These are phyloP conservation scores for Melanotaenia trifasciata DNA, from an alignment of 2,797 vertebrate genomes.

Conservation along the genomic window DNA sequence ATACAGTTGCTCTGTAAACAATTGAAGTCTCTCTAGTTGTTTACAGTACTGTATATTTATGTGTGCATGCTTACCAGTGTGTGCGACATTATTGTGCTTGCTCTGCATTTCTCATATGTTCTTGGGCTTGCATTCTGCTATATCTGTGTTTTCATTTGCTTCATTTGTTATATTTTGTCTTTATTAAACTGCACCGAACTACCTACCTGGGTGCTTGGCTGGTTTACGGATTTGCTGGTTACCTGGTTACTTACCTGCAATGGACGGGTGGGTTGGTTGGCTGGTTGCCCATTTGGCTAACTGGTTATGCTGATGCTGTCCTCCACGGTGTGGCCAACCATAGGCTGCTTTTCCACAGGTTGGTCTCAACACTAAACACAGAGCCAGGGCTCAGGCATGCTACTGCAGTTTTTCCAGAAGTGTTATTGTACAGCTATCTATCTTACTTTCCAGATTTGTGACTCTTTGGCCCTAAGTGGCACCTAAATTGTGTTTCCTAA, in stretches of 20 bases:
- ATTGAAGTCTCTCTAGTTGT: slow-evolving; percentile 22
- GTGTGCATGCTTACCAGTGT: slow-evolving; percentile 54
- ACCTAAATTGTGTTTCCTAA: slow-evolving; percentile 37
- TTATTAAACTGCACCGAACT: slow-evolving; percentile 75
- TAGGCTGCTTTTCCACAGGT: slow-evolving; percentile 87
- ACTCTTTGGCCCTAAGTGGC: neutral
- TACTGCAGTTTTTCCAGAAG: slow-evolving; percentile 31
- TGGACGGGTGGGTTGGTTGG: slow-evolving; percentile 80
- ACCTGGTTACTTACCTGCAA: slow-evolving; percentile 73
- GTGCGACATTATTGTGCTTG: slow-evolving; percentile 68
- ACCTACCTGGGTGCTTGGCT: slow-evolving; percentile 73
- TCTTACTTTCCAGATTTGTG: slow-evolving; percentile 1
- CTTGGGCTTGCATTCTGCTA: slow-evolving; percentile 64
- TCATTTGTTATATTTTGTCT: slow-evolving; percentile 81
- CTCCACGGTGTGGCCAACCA: slow-evolving; percentile 68
- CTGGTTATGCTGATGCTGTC: slow-evolving; percentile 77
- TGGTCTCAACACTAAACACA: slow-evolving; percentile 75
- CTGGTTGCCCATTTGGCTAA: slow-evolving; percentile 80
- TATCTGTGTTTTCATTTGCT: slow-evolving; percentile 79
- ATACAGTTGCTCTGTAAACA: slow-evolving; percentile 39
- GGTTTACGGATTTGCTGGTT: slow-evolving; percentile 71
- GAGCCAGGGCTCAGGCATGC: slow-evolving; percentile 52
- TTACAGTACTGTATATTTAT: slow-evolving; percentile 43
- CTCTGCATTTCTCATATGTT: slow-evolving; percentile 53
- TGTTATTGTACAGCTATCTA: slow-evolving; percentile 24